Evolutionary conservation across 2,113 vertebrate genomes (phyloP).

Genomic region (Heterotis niloticus): DNA sequence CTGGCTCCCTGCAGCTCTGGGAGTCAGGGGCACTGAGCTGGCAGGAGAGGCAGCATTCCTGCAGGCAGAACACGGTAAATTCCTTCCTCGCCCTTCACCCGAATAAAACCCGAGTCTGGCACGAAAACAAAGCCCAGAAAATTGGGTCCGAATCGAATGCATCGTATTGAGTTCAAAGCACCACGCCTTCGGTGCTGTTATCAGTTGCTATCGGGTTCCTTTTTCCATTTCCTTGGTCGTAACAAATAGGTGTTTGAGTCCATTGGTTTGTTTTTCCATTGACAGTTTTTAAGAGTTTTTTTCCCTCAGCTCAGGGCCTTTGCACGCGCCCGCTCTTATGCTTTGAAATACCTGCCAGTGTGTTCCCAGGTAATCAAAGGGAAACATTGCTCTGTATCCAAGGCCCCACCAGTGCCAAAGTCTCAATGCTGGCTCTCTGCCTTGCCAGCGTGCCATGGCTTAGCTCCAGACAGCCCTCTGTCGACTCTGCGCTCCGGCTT

Average conservation of each 20-base stretch:
- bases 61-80: too few species aligned
- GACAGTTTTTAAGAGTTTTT: slow-evolving; percentile 15
- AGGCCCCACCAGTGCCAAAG: slow-evolving; percentile 37
- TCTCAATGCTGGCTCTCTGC: slow-evolving; percentile 15
- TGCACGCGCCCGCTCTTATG: slow-evolving; percentile 33
- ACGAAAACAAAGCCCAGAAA: not conserved
- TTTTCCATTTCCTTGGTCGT: slow-evolving; percentile 33
- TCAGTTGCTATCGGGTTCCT: slow-evolving; percentile 46
- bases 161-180: slow-evolving; percentile 37
- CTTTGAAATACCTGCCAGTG: slow-evolving; percentile 60
- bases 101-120: slow-evolving; percentile 25
- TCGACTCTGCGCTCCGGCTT: too few species aligned
- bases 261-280: slow-evolving; percentile 40
- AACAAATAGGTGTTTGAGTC: slow-evolving; percentile 42
- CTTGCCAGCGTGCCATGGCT: not conserved
- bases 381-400: slow-evolving; percentile 51
- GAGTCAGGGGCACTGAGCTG: too few species aligned
- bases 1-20: too few species aligned
- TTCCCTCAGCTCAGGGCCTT: slow-evolving; percentile 24
- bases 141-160: not conserved
- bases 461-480: too few species aligned
- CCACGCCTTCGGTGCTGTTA: slow-evolving; percentile 27
- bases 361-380: slow-evolving; percentile 61
- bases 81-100: too few species aligned
- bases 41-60: too few species aligned